Conservation (phyloP, 1,140 invertebrate species). For the Brachionus angularis region DNA sequence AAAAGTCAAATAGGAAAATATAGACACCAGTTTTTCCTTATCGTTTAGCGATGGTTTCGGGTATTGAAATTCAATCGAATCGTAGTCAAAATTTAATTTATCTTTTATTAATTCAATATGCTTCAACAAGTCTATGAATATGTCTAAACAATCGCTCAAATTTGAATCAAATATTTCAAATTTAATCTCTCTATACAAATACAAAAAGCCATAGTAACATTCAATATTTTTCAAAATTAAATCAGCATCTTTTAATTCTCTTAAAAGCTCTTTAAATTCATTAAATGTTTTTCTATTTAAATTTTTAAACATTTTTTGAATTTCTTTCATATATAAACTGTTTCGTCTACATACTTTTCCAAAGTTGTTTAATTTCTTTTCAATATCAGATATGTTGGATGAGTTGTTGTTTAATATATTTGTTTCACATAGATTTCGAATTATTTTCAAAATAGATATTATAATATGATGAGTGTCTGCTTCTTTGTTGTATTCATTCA, state of each 20-base stretch:
- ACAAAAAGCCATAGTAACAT: no score
- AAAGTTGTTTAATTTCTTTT: background rate
- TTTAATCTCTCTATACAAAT: no score
- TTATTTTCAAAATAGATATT: background rate
- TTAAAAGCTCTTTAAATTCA: background rate
- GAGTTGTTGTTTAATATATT: background rate
- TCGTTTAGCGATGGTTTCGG: background rate
- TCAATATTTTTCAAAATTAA: no score
- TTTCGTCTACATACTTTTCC: slow-evolving; percentile 4
- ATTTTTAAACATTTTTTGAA: background rate
- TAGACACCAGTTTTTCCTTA: background rate
- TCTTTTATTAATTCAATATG: background rate
- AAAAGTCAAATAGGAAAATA: background rate
- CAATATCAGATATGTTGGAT: background rate
- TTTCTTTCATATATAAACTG: slow-evolving; percentile 4
- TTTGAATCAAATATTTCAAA: no score
- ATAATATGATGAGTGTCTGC: background rate
- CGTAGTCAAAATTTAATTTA: slow-evolving; percentile 4
- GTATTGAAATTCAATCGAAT: background rate
- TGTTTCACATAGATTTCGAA: background rate
- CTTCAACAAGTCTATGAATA: background rate
- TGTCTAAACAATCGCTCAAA: no score
- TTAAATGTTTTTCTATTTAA: background rate
- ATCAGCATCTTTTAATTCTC: background rate
- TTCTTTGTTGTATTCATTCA: background rate